A percentile compares a stretch with the other conserved stretches of the same genome.
phyloP scores from a whole-genome alignment of 2,888 invertebrate species.

The Rhingia campestris region DNA sequence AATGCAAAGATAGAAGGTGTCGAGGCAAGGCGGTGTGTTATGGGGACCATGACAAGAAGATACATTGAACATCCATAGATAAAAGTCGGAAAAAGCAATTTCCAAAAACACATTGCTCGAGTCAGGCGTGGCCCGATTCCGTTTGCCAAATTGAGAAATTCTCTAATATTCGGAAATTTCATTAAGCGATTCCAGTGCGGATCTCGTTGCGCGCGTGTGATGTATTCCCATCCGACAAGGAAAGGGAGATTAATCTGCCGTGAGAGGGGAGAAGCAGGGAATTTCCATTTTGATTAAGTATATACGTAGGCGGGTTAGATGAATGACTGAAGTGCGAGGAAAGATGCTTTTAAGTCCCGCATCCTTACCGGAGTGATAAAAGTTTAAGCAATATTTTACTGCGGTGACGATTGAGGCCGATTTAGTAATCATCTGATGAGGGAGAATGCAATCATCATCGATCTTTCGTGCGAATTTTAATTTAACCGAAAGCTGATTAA shows the following conservation, averaged over 20 bases:
- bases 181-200: slow-evolving; percentile 9
- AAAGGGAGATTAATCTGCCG: slow-evolving; percentile 4
- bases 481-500: slow-evolving; percentile 41
- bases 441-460: background rate
- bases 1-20: background rate
- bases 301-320: slow-evolving; percentile 6
- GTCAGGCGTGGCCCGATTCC: background rate
- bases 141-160: slow-evolving; percentile 32
- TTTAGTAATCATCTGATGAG: background rate
- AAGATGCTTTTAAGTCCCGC: slow-evolving; percentile 22
- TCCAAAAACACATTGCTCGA: background rate
- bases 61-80: slow-evolving; percentile 1
- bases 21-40: background rate
- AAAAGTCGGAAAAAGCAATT: slow-evolving; percentile 25
- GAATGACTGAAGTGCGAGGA: slow-evolving; percentile 26
- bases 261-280: background rate
- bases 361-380: slow-evolving; percentile 23
- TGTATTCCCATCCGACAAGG: background rate
- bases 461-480: slow-evolving; percentile 9
- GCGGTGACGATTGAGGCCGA: background rate
- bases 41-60: background rate
- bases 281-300: slow-evolving; percentile 7
- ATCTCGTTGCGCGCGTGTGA: background rate
- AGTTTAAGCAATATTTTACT: slow-evolving; percentile 20
- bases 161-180: slow-evolving; percentile 13